Base-by-base conservation (phyloP, 2,113 vertebrate genomes). In the Melierax canorus region DNA sequence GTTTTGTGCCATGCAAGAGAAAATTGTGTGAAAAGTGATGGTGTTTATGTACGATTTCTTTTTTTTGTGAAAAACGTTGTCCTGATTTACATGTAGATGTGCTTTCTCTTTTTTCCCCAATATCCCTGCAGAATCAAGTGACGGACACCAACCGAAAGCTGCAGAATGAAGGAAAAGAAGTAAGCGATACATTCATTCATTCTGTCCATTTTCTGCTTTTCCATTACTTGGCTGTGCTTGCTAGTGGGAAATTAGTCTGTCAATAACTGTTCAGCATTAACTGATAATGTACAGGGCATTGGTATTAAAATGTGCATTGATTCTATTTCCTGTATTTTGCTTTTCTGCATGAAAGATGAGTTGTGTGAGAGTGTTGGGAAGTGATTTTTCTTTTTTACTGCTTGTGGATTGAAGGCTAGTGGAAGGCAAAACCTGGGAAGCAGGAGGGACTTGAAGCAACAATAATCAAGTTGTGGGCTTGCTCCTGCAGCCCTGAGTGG, bases 111-210 rank as follows among this genome's bases (percentile, higher is more conserved):
- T 39, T 21, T 46, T 12, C 29, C 53, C 92, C 90, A 30, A 80
- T 74, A 7, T 96, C 59, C 76, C 77, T 18, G 11, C 97, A 99
- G 99, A 99, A 99, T 96, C 99, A 99, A 97, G 99, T 99, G 98
- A 99, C 97, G 0, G 99, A 99, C 85, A 99, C 99, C 64, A 99
- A 99, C 97, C 45, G 97, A 56, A 98, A 98, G 86, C 98, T 99
- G 38, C 99, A 99, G 95, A 98, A 98, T 4, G 98, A 99, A 26
- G 99, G 99, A 32, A 99, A 99, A 89, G 98, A 98, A 96, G 99
- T 99, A 83, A 97, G 98, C 24, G 84, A 29, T 27, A 26, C 41
- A 30, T 83, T 88, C 11, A 32, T 91, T 90, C 27, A 21, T 48
- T 36, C 15, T 11, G 3, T 15, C 16, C 12, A 6, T 19, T 26